Evolutionary conservation across 2,888 invertebrate species (phyloP).

Genomic region (Oscheius sp.): DNA sequence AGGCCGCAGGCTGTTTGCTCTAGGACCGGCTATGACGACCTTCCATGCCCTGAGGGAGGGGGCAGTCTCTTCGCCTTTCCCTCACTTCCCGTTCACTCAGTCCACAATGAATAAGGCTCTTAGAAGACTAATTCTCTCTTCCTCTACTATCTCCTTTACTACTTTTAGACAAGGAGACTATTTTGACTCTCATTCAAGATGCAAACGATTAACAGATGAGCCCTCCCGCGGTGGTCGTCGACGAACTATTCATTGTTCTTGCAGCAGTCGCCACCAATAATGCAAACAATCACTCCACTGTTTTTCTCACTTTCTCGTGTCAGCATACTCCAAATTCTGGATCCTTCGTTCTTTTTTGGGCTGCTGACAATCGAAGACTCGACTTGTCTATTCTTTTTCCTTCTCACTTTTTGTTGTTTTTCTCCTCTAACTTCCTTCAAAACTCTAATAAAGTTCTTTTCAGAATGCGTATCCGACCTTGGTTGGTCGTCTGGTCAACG

Average conservation of each 20-base stretch:
- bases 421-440: neutral
- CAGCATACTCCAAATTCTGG: neutral
- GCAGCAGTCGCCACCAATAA: conserved; percentile 10
- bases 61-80: neutral
- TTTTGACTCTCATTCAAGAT: neutral
- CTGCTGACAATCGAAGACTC: neutral
- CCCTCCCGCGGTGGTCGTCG: too few relatives aligned
- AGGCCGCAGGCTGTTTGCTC: conserved; percentile 12
- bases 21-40: conserved; percentile 12
- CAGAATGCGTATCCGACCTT: conserved; percentile 14
- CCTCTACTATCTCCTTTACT: neutral
- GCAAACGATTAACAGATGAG: too few relatives aligned
- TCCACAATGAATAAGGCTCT: too few relatives aligned
- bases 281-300: neutral
- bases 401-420: neutral
- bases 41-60: conserved; percentile 3
- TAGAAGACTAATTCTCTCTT: neutral
- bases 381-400: neutral
- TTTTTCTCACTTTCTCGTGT: conserved; percentile 3
- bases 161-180: neutral
- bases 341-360: neutral
- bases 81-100: neutral
- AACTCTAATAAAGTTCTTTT: neutral
- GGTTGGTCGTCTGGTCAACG: conserved; percentile 1
- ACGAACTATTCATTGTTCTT: conserved; percentile 7